Conservation (phyloP, 2,113 vertebrate species). For the Pyxicephalus adspersus region DNA sequence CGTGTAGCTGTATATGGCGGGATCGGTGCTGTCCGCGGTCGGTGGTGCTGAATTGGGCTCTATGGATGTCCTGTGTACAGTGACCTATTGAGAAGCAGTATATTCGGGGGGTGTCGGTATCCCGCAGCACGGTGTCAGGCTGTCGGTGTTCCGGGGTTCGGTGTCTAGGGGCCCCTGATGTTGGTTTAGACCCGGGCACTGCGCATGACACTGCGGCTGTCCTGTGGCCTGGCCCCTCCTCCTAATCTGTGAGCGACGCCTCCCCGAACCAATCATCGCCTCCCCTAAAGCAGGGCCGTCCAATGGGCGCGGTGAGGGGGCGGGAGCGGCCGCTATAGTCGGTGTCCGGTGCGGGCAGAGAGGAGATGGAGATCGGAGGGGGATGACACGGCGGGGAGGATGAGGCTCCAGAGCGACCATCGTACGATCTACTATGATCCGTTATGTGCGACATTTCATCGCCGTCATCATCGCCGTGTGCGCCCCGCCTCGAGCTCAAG, state of each 20-base stretch:
- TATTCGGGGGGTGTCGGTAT: neutral
- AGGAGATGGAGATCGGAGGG: slow-evolving; percentile 71
- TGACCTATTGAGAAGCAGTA: too few species aligned
- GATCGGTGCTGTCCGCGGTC: neutral
- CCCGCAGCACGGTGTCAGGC: neutral
- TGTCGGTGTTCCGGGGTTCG: neutral
- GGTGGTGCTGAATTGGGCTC: neutral
- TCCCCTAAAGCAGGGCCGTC: slow-evolving; percentile 63
- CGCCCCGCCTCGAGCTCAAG: slow-evolving; percentile 86
- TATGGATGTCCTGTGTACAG: neutral
- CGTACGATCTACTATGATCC: slow-evolving; percentile 84
- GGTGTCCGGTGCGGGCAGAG: slow-evolving; percentile 68
- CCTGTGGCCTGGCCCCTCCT: slow-evolving; percentile 74
- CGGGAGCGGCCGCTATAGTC: slow-evolving; percentile 75
- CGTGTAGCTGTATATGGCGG: neutral
- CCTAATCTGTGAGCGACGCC: slow-evolving; percentile 68
- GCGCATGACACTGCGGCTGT: slow-evolving; percentile 97
- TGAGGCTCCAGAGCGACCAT: slow-evolving; percentile 79
- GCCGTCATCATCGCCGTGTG: slow-evolving; percentile 95
- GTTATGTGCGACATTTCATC: slow-evolving; percentile 99
- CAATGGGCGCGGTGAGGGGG: slow-evolving; percentile 66
- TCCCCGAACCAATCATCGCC: slow-evolving; percentile 74
- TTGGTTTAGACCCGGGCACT: slow-evolving; percentile 74
- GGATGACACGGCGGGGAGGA: slow-evolving; percentile 74
- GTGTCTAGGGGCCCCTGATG: neutral